Evolutionary conservation across 1,140 invertebrate species (phyloP).

Genomic region (Dendrolimus kikuchii): DNA sequence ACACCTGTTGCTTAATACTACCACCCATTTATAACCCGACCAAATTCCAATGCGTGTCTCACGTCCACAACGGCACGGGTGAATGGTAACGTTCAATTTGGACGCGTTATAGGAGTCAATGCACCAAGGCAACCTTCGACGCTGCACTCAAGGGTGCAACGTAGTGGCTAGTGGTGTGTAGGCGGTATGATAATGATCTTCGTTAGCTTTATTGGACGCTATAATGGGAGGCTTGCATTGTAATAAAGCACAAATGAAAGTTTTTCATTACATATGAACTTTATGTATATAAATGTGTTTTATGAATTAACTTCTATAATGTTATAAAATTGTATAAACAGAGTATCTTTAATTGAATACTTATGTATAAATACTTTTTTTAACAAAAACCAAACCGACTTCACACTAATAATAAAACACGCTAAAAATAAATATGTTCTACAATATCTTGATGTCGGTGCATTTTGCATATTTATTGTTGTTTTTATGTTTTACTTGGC

Average conservation of each 20-base stretch:
- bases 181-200: constrained; percentile 56
- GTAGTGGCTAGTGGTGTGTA: constrained; percentile 37
- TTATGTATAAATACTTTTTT: too few relatives aligned
- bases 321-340: too few relatives aligned
- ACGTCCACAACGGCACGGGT: constrained; percentile 12
- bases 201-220: constrained; percentile 42
- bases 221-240: constrained; percentile 24
- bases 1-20: constrained; percentile 64
- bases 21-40: constrained; percentile 53
- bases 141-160: constrained; percentile 65
- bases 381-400: too few relatives aligned
- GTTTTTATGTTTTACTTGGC: too few relatives aligned
- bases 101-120: constrained; percentile 54
- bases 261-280: not conserved
- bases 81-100: constrained; percentile 20
- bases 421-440: too few relatives aligned
- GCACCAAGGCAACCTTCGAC: constrained; percentile 61
- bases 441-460: too few relatives aligned
- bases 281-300: too few relatives aligned
- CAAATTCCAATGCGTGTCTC: constrained; percentile 27
- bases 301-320: too few relatives aligned
- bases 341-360: too few relatives aligned
- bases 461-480: too few relatives aligned
- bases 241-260: constrained; percentile 6
- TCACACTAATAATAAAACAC: too few relatives aligned